Evolutionary conservation across 2,113 vertebrate genomes (phyloP).

Genomic region (Brevimyrus niger): DNA sequence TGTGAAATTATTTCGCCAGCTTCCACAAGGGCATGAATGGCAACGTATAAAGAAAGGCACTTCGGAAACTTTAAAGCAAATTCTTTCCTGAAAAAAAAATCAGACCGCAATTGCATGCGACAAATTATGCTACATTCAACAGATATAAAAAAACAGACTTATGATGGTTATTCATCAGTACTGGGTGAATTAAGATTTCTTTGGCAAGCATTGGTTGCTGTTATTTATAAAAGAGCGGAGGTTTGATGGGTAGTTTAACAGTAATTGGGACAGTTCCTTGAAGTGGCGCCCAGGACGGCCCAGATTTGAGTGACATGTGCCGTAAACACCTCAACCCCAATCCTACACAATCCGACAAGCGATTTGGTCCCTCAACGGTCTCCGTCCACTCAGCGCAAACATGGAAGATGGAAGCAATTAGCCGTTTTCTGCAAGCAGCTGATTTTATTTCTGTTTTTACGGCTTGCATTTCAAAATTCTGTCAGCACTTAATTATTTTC

Average conservation of each 20-base stretch:
- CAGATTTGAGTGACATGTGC: constrained; percentile 31
- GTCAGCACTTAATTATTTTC: constrained; percentile 16
- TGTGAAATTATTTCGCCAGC: neutral
- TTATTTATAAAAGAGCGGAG: neutral
- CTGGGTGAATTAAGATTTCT: neutral
- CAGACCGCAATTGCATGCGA: neutral
- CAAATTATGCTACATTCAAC: constrained; percentile 15
- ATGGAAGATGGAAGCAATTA: constrained; percentile 46
- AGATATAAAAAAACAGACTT: constrained; percentile 13
- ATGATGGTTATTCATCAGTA: neutral
- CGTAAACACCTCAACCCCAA: constrained; percentile 34
- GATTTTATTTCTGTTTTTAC: constrained; percentile 26
- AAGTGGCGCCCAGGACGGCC: neutral
- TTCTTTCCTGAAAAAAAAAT: neutral
- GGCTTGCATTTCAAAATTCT: constrained; percentile 14
- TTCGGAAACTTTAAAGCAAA: neutral
- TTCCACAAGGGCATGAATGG: neutral
- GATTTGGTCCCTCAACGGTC: neutral
- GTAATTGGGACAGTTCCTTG: neutral
- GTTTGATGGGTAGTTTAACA: neutral
- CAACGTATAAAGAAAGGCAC: neutral
- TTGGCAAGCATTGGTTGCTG: neutral
- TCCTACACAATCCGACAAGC: constrained; percentile 30
- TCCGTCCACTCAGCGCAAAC: constrained; percentile 1
- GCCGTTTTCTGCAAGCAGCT: constrained; percentile 30